These are phyloP conservation scores for Bursaphelenchus mucronatus DNA, from an alignment of 1,140 invertebrate genomes.

Conservation along the genomic window DNA sequence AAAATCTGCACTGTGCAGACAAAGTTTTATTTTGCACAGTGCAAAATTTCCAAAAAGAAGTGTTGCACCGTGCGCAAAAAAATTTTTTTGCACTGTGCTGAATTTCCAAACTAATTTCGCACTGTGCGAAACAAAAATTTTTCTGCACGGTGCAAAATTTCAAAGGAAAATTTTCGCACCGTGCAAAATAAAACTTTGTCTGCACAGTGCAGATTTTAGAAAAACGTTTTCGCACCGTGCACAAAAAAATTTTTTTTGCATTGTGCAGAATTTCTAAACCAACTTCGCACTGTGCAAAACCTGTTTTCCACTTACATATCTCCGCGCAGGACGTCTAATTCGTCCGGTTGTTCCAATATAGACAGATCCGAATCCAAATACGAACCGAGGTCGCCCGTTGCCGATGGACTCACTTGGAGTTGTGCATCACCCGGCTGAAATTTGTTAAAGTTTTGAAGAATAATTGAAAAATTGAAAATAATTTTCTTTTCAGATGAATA, in stretches of 20 bases:
- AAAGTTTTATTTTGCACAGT: not conserved
- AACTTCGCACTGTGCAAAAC: too few species aligned
- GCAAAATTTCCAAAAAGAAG: not conserved
- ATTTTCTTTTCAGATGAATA: not conserved
- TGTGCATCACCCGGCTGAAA: slow-evolving; percentile 52
- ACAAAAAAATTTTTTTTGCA: not conserved
- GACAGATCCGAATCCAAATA: slow-evolving; percentile 58
- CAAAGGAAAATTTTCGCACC: too few species aligned
- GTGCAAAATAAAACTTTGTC: not conserved
- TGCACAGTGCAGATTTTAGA: not conserved
- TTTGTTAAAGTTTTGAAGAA: not conserved
- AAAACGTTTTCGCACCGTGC: not conserved
- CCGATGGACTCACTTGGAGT: slow-evolving; percentile 50
- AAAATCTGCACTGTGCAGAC: too few species aligned
- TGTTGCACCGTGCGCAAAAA: not conserved
- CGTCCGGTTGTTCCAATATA: slow-evolving; percentile 54
- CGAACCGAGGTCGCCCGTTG: slow-evolving; percentile 51
- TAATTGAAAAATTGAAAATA: slow-evolving; percentile 4
- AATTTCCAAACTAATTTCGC: not conserved
- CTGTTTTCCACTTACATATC: slow-evolving; percentile 56
- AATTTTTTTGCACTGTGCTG: not conserved
- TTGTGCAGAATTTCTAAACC: not conserved
- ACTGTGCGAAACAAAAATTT: not conserved
- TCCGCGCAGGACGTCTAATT: slow-evolving; percentile 52
- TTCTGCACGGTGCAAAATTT: not conserved